A percentile compares a stretch with the other conserved stretches of the same genome.
Conservation (phyloP, 2,888 invertebrate species). For the Operophtera brumata region DNA sequence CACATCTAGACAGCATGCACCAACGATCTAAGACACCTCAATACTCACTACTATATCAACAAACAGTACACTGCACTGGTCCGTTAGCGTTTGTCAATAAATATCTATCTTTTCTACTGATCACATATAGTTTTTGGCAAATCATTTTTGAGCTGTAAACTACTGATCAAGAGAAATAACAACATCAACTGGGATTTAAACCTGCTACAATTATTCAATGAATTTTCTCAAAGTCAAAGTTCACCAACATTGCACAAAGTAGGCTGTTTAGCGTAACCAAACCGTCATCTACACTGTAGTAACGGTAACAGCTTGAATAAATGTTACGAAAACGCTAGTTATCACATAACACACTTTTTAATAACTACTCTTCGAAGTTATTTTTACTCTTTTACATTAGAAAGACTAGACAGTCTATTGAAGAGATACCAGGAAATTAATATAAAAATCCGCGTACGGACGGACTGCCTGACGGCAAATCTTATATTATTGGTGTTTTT, state of each 20-base stretch:
- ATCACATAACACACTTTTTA: conserved; percentile 2
- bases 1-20: conserved; percentile 64
- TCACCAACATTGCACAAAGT: no score
- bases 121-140: conserved; percentile 77
- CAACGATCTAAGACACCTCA: conserved; percentile 76
- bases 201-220: conserved; percentile 5
- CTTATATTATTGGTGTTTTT: conserved; percentile 65
- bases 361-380: not conserved
- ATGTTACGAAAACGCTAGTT: not conserved
- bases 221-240: not conserved
- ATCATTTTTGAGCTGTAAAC: conserved; percentile 64
- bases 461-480: conserved; percentile 65
- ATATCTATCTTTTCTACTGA: conserved; percentile 58
- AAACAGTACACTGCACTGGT: conserved; percentile 75
- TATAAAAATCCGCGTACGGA: conserved; percentile 63
- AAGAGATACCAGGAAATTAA: conserved; percentile 34
- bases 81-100: conserved; percentile 62
- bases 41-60: conserved; percentile 69
- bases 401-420: conserved; percentile 20
- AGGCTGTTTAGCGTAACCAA: no score
- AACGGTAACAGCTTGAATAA: no score
- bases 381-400: conserved; percentile 1
- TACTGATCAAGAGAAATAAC: conserved; percentile 17
- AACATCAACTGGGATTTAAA: conserved; percentile 15
- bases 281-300: no score